Conservation (phyloP, 2,888 invertebrate species). For the Peribatodes rhomboidaria region DNA sequence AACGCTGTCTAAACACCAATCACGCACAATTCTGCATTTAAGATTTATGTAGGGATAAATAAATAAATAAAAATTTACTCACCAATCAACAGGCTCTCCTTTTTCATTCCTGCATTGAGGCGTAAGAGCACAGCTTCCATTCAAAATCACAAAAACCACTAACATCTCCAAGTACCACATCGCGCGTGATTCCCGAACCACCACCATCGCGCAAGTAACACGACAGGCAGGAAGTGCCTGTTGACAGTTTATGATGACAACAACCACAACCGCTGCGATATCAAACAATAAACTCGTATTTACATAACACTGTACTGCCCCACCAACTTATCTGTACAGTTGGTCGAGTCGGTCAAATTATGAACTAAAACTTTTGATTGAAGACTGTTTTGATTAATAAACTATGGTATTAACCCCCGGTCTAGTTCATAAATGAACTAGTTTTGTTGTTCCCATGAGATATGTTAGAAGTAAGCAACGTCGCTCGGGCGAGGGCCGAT, state of each 20-base stretch:
- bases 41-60: background rate
- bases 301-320: slow-evolving; percentile 61
- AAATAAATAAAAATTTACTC: slow-evolving; percentile 57
- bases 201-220: slow-evolving; percentile 61
- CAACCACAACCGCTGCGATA: slow-evolving; percentile 56
- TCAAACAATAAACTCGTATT: slow-evolving; percentile 72
- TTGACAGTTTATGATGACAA: slow-evolving; percentile 65
- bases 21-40: too few relatives aligned
- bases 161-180: slow-evolving; percentile 57
- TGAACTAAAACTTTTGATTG: background rate
- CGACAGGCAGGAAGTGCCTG: slow-evolving; percentile 68
- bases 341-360: background rate
- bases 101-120: slow-evolving; percentile 87
- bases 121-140: slow-evolving; percentile 61
- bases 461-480: background rate
- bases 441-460: background rate
- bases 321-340: background rate
- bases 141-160: slow-evolving; percentile 60
- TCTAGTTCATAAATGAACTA: too few relatives aligned
- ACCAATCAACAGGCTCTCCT: slow-evolving; percentile 90
- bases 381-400: background rate
- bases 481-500: background rate
- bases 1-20: too few relatives aligned
- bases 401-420: too few relatives aligned
- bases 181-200: slow-evolving; percentile 60